Evolutionary conservation across 2,797 vertebrate species (phyloP).

Genomic region (Crocodylus rhombifer): DNA sequence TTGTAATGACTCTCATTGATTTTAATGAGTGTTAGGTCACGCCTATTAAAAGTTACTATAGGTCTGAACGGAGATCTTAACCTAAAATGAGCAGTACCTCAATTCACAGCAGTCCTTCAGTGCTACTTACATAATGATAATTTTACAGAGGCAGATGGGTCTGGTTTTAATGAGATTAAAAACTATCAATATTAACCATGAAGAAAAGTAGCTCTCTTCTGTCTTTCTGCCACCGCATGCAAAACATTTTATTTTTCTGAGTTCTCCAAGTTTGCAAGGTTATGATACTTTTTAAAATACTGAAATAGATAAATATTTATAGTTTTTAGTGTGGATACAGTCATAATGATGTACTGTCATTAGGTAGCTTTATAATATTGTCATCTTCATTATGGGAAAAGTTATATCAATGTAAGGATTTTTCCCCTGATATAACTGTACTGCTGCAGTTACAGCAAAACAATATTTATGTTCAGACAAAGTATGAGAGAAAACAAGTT

Average conservation of each 20-base stretch:
- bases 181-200: background rate
- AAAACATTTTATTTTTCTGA: background rate
- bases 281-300: background rate
- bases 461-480: background rate
- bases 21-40: fast-evolving
- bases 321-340: background rate
- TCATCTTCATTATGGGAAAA: background rate
- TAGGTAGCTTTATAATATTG: background rate
- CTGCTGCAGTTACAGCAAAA: background rate
- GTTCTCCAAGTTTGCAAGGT: background rate
- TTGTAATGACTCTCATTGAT: fast-evolving
- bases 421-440: background rate
- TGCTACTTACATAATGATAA: background rate
- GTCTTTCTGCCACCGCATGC: background rate
- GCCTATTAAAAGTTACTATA: background rate
- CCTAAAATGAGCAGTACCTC: background rate
- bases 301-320: background rate
- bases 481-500: background rate
- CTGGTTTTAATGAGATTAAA: no score
- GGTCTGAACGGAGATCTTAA: fast-evolving
- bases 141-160: no score
- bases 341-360: background rate
- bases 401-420: background rate
- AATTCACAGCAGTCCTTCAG: background rate
- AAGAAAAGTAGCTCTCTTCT: background rate